Base-by-base conservation (phyloP, 2,113 vertebrate species). In the Heptranchias perlo region DNA sequence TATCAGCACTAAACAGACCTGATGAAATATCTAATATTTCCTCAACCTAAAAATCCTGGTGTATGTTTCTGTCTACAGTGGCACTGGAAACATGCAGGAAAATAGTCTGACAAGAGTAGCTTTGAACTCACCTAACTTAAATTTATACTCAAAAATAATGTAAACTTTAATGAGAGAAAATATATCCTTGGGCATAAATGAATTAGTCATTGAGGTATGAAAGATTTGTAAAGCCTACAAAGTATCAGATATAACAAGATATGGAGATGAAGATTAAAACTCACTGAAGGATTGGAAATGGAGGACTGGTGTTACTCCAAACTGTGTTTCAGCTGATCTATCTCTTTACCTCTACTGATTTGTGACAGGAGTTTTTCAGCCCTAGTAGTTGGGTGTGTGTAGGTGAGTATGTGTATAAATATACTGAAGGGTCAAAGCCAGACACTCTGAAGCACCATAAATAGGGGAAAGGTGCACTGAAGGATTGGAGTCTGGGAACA, bases 1-100 rank as follows among this genome's bases (percentile, higher is more conserved):
- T 95, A 95, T 95, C 94, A 95, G 49, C 28, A 49, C 11, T 73
- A 95, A 95, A 67, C 64, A 95, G 64, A 67, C 94, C 69, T 52
- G 65, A 69, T 69, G 39, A 95, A 69, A 73, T 52, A 28, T 47
- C 28, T 49, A 67, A 69, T 73, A 95, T 73, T 95, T 95, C 47
- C 47, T 69, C 64, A 69, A 65, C 21, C 61, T 89, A 52, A 89
- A 89, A 49, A 86, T 86, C 82, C 86, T 47, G 61, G 0, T 65
- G 18, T 94, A n/a, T 94, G 61, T 14, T 52, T 69, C 44, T 52
- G 92, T 25, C 25, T 54, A 64, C 92, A 67, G 3, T 65, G 23
- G 94, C 47, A 69, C 21, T 93, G 21, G 65, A 69, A 69, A 28
- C 64, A 95, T 52, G 62, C 13, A 49, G 94, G 14, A 35, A 69